These are phyloP conservation scores for Beris chalybata DNA, from an alignment of 2,888 invertebrate genomes.

Conservation along the genomic window DNA sequence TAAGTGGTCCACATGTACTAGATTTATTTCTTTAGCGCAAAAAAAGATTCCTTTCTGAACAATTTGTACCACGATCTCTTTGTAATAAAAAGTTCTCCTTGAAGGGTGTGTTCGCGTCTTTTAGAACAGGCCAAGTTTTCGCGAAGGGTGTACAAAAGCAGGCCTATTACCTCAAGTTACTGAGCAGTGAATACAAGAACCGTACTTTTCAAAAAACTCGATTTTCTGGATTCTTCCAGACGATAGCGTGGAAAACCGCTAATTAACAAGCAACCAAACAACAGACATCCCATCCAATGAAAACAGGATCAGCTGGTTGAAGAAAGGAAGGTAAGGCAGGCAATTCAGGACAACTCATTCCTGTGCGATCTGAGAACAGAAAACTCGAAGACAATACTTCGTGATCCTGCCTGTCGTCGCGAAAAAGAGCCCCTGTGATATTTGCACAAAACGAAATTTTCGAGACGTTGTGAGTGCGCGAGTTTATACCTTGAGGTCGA, in stretches of 20 bases:
- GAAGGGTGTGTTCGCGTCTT: no score
- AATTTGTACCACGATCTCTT: no score
- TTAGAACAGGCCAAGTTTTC: no score
- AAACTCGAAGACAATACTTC: no score
- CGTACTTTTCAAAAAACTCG: conserved; percentile 15
- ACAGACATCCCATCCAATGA: conserved; percentile 37
- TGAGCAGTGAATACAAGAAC: conserved; percentile 1
- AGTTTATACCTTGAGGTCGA: no score
- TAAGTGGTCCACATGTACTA: no score
- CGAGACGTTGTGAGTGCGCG: no score
- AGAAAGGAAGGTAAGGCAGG: conserved; percentile 9
- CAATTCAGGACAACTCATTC: conserved; percentile 7
- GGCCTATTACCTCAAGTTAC: not conserved
- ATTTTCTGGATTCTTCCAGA: conserved; percentile 30
- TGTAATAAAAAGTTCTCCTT: no score
- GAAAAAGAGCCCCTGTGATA: not conserved
- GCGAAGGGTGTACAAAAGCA: no score
- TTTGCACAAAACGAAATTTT: not conserved
- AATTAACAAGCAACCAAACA: conserved; percentile 35
- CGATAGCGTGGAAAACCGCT: conserved; percentile 38
- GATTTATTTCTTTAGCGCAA: no score
- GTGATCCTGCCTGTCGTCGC: conserved; percentile 13
- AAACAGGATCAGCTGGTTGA: conserved; percentile 41
- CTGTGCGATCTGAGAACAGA: conserved; percentile 12
- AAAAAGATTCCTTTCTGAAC: no score